Evolutionary conservation across 1,140 invertebrate genomes (phyloP).

Genomic region (Rhyacophila brunnea): DNA sequence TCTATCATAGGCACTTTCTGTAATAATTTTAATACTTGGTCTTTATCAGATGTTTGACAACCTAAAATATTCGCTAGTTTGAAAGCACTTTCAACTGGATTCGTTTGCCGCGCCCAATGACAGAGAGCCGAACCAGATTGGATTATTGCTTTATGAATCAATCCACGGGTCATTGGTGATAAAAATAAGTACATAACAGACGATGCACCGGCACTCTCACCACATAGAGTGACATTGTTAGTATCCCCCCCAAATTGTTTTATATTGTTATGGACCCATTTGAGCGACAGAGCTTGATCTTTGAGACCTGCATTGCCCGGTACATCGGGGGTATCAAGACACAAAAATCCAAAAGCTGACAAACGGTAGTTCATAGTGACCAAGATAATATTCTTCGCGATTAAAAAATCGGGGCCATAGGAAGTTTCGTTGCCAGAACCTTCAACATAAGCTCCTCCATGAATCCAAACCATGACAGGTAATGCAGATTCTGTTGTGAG

Average conservation of each 20-base stretch:
- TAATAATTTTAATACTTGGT: conserved; percentile 19
- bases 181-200: conserved; percentile 44
- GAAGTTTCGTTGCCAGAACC: conserved; percentile 44
- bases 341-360: conserved; percentile 72
- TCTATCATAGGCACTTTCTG: conserved; percentile 8
- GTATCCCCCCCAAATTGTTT: conserved; percentile 63
- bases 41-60: neutral
- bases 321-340: conserved; percentile 58
- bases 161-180: conserved; percentile 43
- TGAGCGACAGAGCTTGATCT: conserved; percentile 28
- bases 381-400: conserved; percentile 63
- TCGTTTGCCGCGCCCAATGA: conserved; percentile 41
- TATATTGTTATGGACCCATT: conserved; percentile 53
- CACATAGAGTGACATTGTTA: conserved; percentile 55
- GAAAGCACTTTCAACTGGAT: conserved; percentile 12
- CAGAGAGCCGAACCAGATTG: conserved; percentile 56
- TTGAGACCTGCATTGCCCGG: conserved; percentile 38
- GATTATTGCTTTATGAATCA: conserved; percentile 60
- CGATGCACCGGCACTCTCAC: conserved; percentile 56
- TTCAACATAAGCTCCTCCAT: conserved; percentile 60
- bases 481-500: neutral
- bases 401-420: conserved; percentile 50
- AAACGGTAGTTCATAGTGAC: conserved; percentile 77
- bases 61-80: conserved; percentile 19
- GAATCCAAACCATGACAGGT: conserved; percentile 56